Evolutionary conservation across 2,797 vertebrate species (phyloP).

Genomic region (Gambusia yucatana): DNA sequence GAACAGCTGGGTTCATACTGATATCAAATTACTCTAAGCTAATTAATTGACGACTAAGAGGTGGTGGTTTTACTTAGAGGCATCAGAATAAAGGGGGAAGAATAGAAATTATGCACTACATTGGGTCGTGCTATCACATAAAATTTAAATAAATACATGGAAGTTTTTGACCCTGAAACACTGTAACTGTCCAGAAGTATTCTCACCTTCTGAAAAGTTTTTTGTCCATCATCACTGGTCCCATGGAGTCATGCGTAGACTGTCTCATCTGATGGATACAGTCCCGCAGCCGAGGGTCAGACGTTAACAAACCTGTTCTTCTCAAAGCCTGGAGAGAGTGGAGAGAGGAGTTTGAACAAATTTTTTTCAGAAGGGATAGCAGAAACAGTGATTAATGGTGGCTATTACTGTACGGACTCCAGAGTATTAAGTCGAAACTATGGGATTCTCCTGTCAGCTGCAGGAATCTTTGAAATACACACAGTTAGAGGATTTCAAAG

Average conservation of each 20-base stretch:
- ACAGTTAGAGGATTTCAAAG: constrained; percentile 11
- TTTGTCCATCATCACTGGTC: constrained; percentile 86
- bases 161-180: not conserved
- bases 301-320: constrained; percentile 87
- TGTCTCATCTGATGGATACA: constrained; percentile 84
- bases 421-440: not conserved
- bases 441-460: not conserved
- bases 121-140: not conserved
- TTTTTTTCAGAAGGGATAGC: not conserved
- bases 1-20: not conserved
- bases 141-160: not conserved
- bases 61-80: not conserved
- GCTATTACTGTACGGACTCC: not conserved
- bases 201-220: constrained; percentile 87
- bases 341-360: constrained; percentile 9
- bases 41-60: not conserved
- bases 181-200: constrained; percentile 30
- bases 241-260: constrained; percentile 76
- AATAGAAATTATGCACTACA: not conserved
- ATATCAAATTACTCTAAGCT: not conserved
- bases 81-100: not conserved
- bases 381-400: not conserved
- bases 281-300: constrained; percentile 89
- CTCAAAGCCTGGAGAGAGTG: constrained; percentile 80
- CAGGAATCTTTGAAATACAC: constrained; percentile 22